Conservation (phyloP, 1,140 invertebrate species). For the Bombus waltoni region DNA sequence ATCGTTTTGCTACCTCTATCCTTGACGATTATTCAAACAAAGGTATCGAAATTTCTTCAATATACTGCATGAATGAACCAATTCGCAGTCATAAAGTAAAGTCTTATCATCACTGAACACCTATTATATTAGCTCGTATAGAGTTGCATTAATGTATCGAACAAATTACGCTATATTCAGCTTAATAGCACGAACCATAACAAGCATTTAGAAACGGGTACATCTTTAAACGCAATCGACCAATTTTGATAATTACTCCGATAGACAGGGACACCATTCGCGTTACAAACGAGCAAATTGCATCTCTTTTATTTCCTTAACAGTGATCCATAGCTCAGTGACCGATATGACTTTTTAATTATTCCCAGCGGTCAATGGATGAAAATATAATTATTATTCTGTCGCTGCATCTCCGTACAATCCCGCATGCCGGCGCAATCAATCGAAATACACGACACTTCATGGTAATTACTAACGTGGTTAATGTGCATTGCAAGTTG, state of each 20-base stretch:
- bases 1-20: neutral
- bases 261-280: neutral
- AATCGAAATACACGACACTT: constrained; percentile 37
- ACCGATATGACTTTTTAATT: constrained; percentile 4
- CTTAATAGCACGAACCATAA: neutral
- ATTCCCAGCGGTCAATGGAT: neutral
- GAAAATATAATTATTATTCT: constrained; percentile 37
- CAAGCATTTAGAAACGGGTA: too few species aligned
- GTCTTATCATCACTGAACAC: neutral
- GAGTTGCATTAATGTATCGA: neutral
- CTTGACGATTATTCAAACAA: neutral
- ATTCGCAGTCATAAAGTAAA: neutral
- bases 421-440: constrained; percentile 7
- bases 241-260: constrained; percentile 21
- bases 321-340: neutral
- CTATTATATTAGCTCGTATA: neutral
- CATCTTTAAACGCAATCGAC: neutral
- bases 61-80: neutral
- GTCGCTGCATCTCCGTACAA: neutral
- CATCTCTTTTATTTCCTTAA: neutral
- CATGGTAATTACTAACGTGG: constrained; percentile 31
- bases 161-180: neutral
- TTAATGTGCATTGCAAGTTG: constrained; percentile 13
- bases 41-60: neutral
- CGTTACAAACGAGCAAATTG: neutral